Evolutionary conservation across 2,113 vertebrate species (phyloP).

Genomic region (Aphelocoma coerulescens): DNA sequence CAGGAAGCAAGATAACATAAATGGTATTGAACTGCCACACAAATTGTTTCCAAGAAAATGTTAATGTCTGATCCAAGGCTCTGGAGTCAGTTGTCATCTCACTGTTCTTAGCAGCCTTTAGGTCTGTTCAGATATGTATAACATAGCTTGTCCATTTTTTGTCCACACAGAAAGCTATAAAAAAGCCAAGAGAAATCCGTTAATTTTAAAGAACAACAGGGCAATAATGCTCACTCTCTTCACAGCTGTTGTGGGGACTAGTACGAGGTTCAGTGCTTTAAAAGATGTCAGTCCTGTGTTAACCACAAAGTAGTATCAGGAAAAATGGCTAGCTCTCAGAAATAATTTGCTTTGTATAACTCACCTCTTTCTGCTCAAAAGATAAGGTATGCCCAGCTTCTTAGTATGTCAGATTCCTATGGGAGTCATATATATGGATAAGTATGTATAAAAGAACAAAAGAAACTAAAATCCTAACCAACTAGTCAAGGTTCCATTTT

Average conservation of each 20-base stretch:
- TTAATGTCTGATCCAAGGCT: neutral
- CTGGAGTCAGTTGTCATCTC: neutral
- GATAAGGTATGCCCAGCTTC: neutral
- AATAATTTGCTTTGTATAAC: neutral
- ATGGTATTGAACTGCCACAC: neutral
- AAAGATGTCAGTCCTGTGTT: neutral
- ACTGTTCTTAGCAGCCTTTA: neutral
- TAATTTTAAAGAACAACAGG: neutral
- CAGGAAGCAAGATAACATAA: neutral
- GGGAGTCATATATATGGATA: neutral
- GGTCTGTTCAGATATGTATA: neutral
- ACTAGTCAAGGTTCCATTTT: neutral
- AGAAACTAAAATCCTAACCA: neutral
- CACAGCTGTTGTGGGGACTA: neutral
- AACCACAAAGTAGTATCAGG: neutral
- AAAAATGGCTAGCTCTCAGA: neutral
- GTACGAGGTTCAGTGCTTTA: neutral
- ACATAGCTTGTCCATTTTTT: neutral
- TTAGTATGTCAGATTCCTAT: neutral
- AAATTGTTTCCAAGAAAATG: neutral
- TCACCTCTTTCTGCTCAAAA: neutral
- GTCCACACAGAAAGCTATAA: neutral
- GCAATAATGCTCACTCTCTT: neutral
- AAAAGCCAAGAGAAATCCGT: neutral
- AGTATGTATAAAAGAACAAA: neutral